Evolutionary conservation across 1,140 invertebrate species (phyloP).

Genomic region (Dendrolimus kikuchii): DNA sequence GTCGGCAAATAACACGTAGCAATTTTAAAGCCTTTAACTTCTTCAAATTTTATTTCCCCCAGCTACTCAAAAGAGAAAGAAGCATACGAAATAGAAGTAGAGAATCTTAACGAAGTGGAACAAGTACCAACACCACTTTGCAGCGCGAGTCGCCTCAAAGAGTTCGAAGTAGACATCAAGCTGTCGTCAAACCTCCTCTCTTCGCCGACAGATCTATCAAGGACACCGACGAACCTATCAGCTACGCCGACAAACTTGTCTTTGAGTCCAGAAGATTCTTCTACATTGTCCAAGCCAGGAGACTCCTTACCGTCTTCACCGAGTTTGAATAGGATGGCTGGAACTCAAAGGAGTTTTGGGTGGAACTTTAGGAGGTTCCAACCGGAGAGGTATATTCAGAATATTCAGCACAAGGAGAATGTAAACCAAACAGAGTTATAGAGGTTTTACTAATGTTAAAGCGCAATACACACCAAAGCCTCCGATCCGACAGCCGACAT

Average conservation of each 20-base stretch:
- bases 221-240: slow-evolving; percentile 10
- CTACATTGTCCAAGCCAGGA: slow-evolving; percentile 23
- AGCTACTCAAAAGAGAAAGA: slow-evolving; percentile 57
- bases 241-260: slow-evolving; percentile 33
- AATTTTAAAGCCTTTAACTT: too few species aligned
- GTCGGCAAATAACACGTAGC: too few species aligned
- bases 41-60: background rate
- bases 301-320: slow-evolving; percentile 46
- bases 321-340: slow-evolving; percentile 29
- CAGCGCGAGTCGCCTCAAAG: slow-evolving; percentile 51
- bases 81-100: slow-evolving; percentile 51
- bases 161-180: slow-evolving; percentile 51
- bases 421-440: too few species aligned
- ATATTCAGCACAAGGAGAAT: slow-evolving; percentile 7
- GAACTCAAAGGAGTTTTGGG: slow-evolving; percentile 47
- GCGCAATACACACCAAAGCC: too few species aligned
- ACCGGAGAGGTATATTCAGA: slow-evolving; percentile 27
- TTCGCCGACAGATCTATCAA: slow-evolving; percentile 12
- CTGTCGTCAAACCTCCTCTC: slow-evolving; percentile 33
- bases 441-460: too few species aligned
- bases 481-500: too few species aligned
- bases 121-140: slow-evolving; percentile 64
- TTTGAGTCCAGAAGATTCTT: slow-evolving; percentile 35
- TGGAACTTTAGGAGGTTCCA: slow-evolving; percentile 48
- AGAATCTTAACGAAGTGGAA: slow-evolving; percentile 52